Conservation (phyloP, 2,888 invertebrate species). For the Hydropsyche betteni region DNA sequence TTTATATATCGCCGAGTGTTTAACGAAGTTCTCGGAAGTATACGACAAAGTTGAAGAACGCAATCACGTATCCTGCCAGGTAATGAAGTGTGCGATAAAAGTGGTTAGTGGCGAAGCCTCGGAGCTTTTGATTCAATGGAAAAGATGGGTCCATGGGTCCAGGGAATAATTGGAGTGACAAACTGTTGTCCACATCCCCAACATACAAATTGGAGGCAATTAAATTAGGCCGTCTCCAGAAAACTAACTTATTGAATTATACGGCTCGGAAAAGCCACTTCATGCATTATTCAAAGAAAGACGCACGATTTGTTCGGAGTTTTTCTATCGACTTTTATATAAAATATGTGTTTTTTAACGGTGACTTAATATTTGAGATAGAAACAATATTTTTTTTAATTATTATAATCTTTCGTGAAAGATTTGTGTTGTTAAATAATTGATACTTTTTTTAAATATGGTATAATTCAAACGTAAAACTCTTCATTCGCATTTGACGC, state of each 20-base stretch:
- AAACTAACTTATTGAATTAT: conserved; percentile 22
- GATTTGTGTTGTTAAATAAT: no score
- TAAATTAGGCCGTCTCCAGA: conserved; percentile 19
- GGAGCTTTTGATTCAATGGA: conserved; percentile 7
- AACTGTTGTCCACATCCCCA: conserved; percentile 3
- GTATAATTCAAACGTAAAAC: no score
- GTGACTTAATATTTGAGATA: no score
- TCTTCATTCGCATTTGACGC: no score
- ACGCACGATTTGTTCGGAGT: not conserved
- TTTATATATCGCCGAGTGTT: no score
- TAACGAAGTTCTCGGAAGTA: no score
- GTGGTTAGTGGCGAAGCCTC: conserved; percentile 6
- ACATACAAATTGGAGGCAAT: not conserved
- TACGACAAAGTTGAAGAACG: not conserved
- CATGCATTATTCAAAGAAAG: conserved; percentile 13
- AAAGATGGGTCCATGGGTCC: not conserved
- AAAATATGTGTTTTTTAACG: no score
- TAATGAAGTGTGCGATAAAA: conserved; percentile 9
- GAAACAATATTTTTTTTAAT: no score
- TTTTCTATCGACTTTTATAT: not conserved
- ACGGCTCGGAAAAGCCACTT: not conserved
- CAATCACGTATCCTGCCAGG: not conserved
- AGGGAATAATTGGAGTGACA: conserved; percentile 17
- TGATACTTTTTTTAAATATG: no score
- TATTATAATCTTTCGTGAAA: no score